These are phyloP conservation scores for Parelbella ahira DNA, from an alignment of 2,888 invertebrate genomes.

Conservation along the genomic window DNA sequence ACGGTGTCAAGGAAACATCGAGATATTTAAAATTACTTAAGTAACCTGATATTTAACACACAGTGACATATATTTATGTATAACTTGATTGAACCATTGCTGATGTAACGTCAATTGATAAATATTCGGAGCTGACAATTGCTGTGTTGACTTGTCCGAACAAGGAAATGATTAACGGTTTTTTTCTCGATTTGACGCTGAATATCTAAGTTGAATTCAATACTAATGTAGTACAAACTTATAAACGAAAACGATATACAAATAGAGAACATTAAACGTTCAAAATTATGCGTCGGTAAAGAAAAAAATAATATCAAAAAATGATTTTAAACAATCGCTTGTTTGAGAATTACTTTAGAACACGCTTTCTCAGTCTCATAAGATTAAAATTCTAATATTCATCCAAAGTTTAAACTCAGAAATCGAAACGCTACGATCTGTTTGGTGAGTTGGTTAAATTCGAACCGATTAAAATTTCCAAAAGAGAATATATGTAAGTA, in stretches of 20 bases:
- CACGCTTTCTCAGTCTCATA: conserved; percentile 77
- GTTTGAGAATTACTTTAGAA: conserved; percentile 64
- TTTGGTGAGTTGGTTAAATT: conserved; percentile 22
- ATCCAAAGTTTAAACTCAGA: conserved; percentile 33
- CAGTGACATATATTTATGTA: conserved; percentile 1
- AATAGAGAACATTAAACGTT: conserved; percentile 30
- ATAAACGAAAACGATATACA: conserved; percentile 12
- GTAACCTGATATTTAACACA: neutral
- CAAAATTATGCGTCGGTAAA: conserved; percentile 30
- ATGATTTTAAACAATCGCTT: conserved; percentile 36
- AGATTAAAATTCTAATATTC: conserved; percentile 63
- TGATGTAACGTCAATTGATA: no score
- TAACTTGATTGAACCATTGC: no score
- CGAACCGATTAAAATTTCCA: conserved; percentile 16
- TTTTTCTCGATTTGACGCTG: no score
- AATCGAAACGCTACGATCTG: conserved; percentile 26
- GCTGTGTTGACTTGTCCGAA: no score
- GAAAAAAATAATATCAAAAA: conserved; percentile 34
- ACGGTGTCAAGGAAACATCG: conserved; percentile 12
- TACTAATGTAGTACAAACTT: conserved; percentile 12
- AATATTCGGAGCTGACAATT: no score
- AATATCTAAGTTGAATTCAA: neutral
- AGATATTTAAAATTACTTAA: conserved; percentile 12
- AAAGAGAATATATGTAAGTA: conserved; percentile 9
- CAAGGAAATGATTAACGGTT: no score